A percentile compares a stretch with the other conserved stretches of the same genome.
These are phyloP conservation scores for Mastomys natalensis DNA, from an alignment of 2,113 vertebrate genomes.

Conservation along the genomic window DNA sequence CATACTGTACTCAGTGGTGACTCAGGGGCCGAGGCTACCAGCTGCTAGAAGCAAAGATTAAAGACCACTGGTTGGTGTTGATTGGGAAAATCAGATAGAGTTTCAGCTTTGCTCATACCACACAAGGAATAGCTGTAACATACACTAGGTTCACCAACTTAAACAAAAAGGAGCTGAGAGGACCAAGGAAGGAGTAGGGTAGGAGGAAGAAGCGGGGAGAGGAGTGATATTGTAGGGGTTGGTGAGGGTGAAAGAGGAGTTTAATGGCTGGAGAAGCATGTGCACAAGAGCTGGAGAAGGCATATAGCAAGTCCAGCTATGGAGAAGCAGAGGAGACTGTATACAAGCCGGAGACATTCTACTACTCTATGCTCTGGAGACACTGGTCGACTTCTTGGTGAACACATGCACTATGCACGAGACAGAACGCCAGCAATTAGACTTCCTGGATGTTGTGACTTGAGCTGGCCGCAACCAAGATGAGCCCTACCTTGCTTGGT, in stretches of 20 bases:
- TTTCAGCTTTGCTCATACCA: slow-evolving; percentile 39
- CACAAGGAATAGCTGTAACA: slow-evolving; percentile 37
- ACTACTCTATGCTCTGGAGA: background rate
- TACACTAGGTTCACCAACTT: background rate
- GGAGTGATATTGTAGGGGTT: too few relatives aligned
- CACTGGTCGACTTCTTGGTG: background rate
- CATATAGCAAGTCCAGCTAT: background rate
- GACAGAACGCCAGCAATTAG: background rate
- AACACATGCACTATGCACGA: background rate
- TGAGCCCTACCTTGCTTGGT: background rate
- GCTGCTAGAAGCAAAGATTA: slow-evolving; percentile 42
- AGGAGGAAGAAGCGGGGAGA: background rate
- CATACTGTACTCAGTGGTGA: slow-evolving; percentile 1
- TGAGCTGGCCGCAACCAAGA: slow-evolving; percentile 11
- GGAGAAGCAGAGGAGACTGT: background rate
- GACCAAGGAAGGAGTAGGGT: background rate
- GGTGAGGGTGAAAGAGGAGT: background rate
- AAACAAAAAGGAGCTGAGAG: background rate
- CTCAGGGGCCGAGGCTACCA: background rate
- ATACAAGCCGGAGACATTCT: background rate
- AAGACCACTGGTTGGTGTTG: slow-evolving; percentile 44
- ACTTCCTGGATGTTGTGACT: background rate
- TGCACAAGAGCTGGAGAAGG: background rate
- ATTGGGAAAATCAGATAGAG: slow-evolving; percentile 34
- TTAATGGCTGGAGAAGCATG: background rate